Evolutionary conservation across 2,113 vertebrate genomes (phyloP).

Genomic region (Entelurus aequoreus): DNA sequence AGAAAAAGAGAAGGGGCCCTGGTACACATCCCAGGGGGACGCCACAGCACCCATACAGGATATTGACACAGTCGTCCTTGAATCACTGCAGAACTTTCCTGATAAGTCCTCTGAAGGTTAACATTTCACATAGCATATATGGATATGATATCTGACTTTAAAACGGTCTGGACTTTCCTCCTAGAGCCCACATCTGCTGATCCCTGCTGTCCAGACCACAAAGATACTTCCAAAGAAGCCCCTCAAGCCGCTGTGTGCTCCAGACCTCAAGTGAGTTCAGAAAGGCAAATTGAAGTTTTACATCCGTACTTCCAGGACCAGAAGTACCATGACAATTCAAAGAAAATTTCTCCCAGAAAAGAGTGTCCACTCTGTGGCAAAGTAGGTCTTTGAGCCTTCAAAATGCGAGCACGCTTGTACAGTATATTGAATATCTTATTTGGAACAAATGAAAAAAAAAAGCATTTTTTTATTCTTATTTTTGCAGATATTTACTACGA

Average conservation of each 20-base stretch:
- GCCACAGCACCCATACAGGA: slow-evolving; percentile 11
- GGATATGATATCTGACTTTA: background rate
- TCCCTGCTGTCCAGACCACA: background rate
- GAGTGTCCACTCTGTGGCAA: slow-evolving; percentile 58
- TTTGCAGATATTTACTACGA: slow-evolving; percentile 55
- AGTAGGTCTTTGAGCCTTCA: slow-evolving; percentile 28
- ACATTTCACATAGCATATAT: background rate
- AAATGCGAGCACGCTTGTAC: background rate
- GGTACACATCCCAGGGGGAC: slow-evolving; percentile 22
- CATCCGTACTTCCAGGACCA: slow-evolving; percentile 13
- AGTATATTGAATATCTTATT: background rate
- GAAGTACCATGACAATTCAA: slow-evolving; percentile 33
- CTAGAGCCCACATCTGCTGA: slow-evolving; percentile 20
- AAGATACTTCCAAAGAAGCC: slow-evolving; percentile 14
- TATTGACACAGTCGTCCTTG: background rate
- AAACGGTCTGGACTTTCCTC: background rate
- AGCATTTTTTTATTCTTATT: background rate
- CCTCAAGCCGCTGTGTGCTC: slow-evolving; percentile 2
- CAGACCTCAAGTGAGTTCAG: slow-evolving; percentile 11
- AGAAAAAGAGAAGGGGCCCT: slow-evolving; percentile 10
- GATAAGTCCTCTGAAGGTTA: slow-evolving; percentile 1
- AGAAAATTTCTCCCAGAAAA: slow-evolving; percentile 20
- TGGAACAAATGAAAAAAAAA: no score
- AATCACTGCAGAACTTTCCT: slow-evolving; percentile 12
- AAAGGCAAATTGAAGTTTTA: slow-evolving; percentile 16